Conservation (phyloP, 2,888 invertebrate species). For the Brachyptera risi region DNA sequence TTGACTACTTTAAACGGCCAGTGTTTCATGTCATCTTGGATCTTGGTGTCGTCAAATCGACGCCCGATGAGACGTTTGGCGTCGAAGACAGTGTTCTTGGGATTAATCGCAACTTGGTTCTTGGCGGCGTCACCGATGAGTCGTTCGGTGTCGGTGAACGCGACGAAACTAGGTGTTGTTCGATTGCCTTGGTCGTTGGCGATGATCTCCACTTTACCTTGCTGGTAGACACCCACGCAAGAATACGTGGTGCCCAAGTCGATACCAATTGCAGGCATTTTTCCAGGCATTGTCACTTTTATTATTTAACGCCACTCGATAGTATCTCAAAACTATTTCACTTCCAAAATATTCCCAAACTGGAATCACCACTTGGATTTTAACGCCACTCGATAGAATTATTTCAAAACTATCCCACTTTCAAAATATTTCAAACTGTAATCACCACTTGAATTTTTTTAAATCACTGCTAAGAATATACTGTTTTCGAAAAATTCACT, state of each 20-base stretch:
- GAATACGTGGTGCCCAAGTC: constrained; percentile 56
- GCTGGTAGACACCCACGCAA: constrained; percentile 51
- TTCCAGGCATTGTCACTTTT: too few species aligned
- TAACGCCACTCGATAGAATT: too few species aligned
- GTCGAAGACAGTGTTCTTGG: constrained; percentile 67
- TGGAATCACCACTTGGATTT: too few species aligned
- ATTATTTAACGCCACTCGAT: too few species aligned
- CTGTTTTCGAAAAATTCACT: too few species aligned
- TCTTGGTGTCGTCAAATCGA: constrained; percentile 68
- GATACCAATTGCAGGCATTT: constrained; percentile 54
- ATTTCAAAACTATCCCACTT: too few species aligned
- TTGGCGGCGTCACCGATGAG: constrained; percentile 58
- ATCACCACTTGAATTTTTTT: too few species aligned
- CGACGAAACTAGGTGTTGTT: constrained; percentile 81
- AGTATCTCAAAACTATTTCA: too few species aligned
- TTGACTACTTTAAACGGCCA: constrained; percentile 76
- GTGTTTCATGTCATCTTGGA: constrained; percentile 77
- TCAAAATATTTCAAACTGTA: too few species aligned
- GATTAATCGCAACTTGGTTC: constrained; percentile 63
- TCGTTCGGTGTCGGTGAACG: constrained; percentile 70
- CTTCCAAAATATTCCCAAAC: too few species aligned
- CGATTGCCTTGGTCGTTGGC: constrained; percentile 80
- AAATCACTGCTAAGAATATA: too few species aligned
- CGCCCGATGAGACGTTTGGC: constrained; percentile 82
- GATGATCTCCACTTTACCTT: constrained; percentile 35